These are phyloP conservation scores for Drosophila tripunctata DNA, from an alignment of 2,888 invertebrate species.

Conservation along the genomic window DNA sequence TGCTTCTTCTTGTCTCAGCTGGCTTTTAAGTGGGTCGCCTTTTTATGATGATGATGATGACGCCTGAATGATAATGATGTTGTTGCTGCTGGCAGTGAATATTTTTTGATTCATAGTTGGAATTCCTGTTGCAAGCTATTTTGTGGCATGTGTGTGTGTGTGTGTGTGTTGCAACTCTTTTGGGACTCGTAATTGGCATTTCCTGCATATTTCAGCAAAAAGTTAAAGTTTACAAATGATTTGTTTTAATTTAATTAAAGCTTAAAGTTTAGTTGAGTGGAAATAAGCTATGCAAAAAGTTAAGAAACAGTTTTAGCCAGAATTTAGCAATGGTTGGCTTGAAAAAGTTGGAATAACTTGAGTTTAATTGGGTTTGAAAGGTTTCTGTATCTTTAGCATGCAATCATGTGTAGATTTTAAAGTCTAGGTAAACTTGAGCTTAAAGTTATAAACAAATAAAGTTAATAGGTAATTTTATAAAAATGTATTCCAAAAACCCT, in stretches of 20 bases:
- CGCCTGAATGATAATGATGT: constrained; percentile 1
- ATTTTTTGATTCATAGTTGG: constrained; percentile 30
- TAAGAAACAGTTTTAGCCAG: background rate
- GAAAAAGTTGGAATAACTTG: too few relatives aligned
- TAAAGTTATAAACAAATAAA: too few relatives aligned
- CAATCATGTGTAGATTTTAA: too few relatives aligned
- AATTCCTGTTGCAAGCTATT: constrained; percentile 49
- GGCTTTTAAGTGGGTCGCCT: background rate
- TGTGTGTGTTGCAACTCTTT: background rate
- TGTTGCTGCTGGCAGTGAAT: background rate
- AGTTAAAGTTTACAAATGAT: background rate
- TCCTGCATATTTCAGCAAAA: constrained; percentile 35
- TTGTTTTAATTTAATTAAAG: background rate
- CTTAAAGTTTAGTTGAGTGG: background rate
- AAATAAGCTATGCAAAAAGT: background rate
- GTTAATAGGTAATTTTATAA: too few relatives aligned
- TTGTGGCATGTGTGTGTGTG: background rate
- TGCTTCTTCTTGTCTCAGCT: background rate
- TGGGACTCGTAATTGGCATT: constrained; percentile 22
- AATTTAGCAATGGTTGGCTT: background rate
- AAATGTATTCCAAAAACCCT: too few relatives aligned
- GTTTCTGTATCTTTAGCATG: too few relatives aligned
- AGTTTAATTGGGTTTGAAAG: too few relatives aligned
- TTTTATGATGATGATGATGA: too few relatives aligned
- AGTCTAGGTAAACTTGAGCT: too few relatives aligned